Evolutionary conservation across 2,888 invertebrate genomes (phyloP).

Genomic region (Dryobotodes eremita): DNA sequence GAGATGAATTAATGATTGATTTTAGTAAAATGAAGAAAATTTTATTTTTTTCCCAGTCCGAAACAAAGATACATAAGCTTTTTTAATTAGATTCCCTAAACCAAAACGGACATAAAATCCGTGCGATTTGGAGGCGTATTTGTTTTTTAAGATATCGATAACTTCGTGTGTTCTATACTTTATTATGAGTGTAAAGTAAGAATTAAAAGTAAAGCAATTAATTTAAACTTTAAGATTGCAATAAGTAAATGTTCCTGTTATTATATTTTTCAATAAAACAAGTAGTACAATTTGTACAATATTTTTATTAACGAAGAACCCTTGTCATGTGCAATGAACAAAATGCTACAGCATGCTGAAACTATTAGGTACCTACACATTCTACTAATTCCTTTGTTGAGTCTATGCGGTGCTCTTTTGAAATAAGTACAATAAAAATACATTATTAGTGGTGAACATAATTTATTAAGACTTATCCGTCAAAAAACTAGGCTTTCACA

Average conservation of each 20-base stretch:
- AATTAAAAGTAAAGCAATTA: too few relatives aligned
- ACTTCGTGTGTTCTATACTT: too few relatives aligned
- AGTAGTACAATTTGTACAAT: neutral
- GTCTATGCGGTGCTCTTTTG: too few relatives aligned
- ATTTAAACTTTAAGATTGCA: too few relatives aligned
- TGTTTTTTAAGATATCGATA: neutral
- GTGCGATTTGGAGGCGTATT: neutral
- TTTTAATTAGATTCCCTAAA: neutral
- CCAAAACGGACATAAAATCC: neutral
- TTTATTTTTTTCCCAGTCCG: neutral
- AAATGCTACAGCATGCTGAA: neutral
- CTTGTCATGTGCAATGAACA: neutral
- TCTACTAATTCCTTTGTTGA: neutral
- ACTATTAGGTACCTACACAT: neutral
- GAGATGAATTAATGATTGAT: neutral
- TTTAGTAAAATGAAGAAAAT: neutral
- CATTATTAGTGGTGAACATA: neutral
- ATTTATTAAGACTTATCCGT: slow-evolving; percentile 29
- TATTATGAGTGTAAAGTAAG: too few relatives aligned
- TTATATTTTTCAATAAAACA: neutral
- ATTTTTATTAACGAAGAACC: neutral
- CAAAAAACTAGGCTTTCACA: neutral
- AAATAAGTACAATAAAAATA: neutral
- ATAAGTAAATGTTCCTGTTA: too few relatives aligned
- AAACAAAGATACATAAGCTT: neutral